Evolutionary conservation across 2,888 invertebrate species (phyloP), one percentile per base, ranked within the genome.

Genomic region (Nycteola revayana): DNA sequence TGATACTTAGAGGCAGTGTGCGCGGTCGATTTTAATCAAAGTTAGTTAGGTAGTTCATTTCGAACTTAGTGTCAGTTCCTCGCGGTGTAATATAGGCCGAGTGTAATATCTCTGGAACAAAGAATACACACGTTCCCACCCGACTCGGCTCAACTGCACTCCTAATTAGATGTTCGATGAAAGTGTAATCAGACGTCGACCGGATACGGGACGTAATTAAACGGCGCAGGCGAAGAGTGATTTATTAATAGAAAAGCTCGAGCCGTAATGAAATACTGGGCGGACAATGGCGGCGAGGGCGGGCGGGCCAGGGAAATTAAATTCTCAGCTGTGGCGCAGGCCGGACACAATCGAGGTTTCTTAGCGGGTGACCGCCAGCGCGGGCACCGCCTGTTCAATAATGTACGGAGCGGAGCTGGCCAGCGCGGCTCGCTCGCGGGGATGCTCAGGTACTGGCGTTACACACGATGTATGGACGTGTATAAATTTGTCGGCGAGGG

Each of bases 201-300:
- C 77, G 81, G 83, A 85, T 83, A 83, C 79, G 74, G 83, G 79
- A 75, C 81, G 88, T 87, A 88, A 88, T 88, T 88, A 88, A 88
- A 87, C 79, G 83, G 79, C 73, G 75, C 77, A 74, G 76, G 85
- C 87, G 86, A 88, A 86, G 83, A 87, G 86, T 88, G 88, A 88
- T 88, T 88, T 88, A 88, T 88, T 88, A 88, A 87, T 88, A 88
- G 88, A 87, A 87, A 86, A 88, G 86, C 87, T 84, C 74, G 75
- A 79, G 82, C 84, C 73, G 81, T 87, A 87, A 88, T 87, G 87
- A 87, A 88, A 88, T 87, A 87, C 86, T 86, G 82, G 83, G 81
- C 83, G 84, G 82, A 87, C 88, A 87, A 87, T 87, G 75, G 84
- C 71, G 81, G 74, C 56, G 71, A 72, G 80, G 81, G 83, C 75